These are phyloP conservation scores for Prosapia bicincta DNA, from an alignment of 2,888 invertebrate genomes.

Conservation along the genomic window DNA sequence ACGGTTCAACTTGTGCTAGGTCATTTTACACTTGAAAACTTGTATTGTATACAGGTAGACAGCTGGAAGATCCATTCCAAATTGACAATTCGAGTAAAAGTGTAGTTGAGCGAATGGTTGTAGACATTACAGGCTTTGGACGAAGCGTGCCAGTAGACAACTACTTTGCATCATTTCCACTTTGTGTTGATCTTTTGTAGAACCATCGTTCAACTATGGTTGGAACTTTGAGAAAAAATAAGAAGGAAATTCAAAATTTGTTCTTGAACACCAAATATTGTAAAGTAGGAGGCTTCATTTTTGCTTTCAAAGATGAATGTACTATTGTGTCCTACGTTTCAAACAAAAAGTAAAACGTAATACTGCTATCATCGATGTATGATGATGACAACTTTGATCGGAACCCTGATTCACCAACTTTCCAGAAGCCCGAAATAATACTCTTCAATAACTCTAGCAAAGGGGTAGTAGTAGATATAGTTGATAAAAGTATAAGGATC, in stretches of 20 bases:
- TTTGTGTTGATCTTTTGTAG: not conserved
- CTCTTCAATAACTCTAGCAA: constrained; percentile 11
- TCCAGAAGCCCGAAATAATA: too few species aligned
- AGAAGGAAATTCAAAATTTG: constrained; percentile 33
- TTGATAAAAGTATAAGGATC: not conserved
- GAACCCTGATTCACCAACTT: not conserved
- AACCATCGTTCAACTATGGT: not conserved
- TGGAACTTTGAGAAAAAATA: constrained; percentile 20
- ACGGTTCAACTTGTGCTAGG: too few species aligned
- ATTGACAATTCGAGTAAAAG: not conserved
- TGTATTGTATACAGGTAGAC: not conserved
- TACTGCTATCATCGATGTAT: constrained; percentile 35
- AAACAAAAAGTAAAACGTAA: constrained; percentile 38
- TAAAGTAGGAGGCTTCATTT: not conserved
- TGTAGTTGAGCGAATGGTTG: not conserved
- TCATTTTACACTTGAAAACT: too few species aligned
- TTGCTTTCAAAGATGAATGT: constrained; percentile 16
- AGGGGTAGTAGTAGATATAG: constrained; percentile 8
- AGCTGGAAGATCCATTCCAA: not conserved
- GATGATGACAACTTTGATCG: constrained; percentile 30
- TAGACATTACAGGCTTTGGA: not conserved
- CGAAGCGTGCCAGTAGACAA: not conserved
- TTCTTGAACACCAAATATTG: constrained; percentile 28
- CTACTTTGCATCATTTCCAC: not conserved
- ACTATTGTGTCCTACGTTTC: constrained; percentile 39